Base-by-base conservation (phyloP, 2,797 vertebrate species). In the Enteromius argenteus region DNA sequence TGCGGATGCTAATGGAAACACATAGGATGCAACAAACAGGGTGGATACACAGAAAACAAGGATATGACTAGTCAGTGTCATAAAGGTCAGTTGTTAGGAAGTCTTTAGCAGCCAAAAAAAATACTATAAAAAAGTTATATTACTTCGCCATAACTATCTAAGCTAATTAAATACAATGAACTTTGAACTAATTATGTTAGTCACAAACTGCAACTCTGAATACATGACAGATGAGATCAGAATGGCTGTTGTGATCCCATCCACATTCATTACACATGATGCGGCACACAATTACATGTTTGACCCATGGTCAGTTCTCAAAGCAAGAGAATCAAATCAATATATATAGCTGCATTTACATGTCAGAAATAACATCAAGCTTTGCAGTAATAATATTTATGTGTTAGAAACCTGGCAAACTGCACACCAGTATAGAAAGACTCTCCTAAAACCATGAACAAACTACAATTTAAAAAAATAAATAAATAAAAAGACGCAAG, bases 241-340 rank as follows among this genome's bases (percentile, higher is more conserved):
- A 56, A 11, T 3, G 1, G 66, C 9, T 37, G 17, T 42, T 39
- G 35, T 68, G 19, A 42, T 35, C n/a, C 27, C 30, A 58, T 58
- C n/a, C 60, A 64, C n/a, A 21, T 32, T 44, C 73, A 51, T 8
- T 51, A 74, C 73, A 53, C 67, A 39, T 32, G 49, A 35, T 5
- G 30, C 10, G 5, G 11, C 72, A n/a, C 35, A 56, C 32, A 5
- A 83, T 81, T 81, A 79, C 53, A 67, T 64, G n/a, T 58, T 32
- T 60, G 79, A 81, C 44, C 42, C 60, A 44, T 17, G 35, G 19
- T 51, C 44, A 80, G 66, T 23, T 30, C 66, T 71, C 23, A 72
- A 81, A 82, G 42, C 30, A 44, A 19, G 46, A 84, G 60, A 77
- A 87, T 80, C 37, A 62, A 73, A 85, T 87, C 66, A 39, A 83